Base-by-base conservation (phyloP, 2,888 invertebrate species). In the Mythimna pallens region DNA sequence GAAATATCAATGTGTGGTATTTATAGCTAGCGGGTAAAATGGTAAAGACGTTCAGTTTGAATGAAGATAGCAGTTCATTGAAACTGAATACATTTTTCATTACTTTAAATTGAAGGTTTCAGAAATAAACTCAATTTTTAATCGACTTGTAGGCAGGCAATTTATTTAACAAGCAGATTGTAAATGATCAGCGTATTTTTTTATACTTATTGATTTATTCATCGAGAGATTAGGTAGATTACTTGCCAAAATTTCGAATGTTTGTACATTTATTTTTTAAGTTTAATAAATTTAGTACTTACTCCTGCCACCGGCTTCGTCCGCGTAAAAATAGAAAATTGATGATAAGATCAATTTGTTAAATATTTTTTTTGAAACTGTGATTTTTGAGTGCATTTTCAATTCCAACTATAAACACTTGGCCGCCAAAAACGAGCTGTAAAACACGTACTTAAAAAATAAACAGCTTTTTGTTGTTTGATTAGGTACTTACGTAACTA, bases 1-100 rank as follows among this genome's bases (percentile, higher is more conserved):
- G 12, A 22, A 54, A 74, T 36, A 65, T 59, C 43, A 59, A 73
- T 43, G 50, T 30, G 50, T 8, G 10, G 20, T 50, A 63, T 73
- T 63, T 57, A 22, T 50, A 64, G 22, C 12, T 14, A 12, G 14
- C 12, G 34, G 20, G 50, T 20, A 17, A 47, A 47, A 47, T 47
- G 7, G 14, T 43, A 43, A 52, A 34, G 8, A 36, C 36, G n/a
- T n/a, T 34, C 30, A 30, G n/a, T n/a, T n/a, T n/a, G n/a, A n/a
- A n/a, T n/a, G n/a, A n/a, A n/a, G n/a, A n/a, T 30, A 3, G 43
- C 7, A 2, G n/a, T 61, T 76, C 12, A 43, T 52, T 25, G n/a
- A 9, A 20, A 52, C 54, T 25, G 0, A 59, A 66, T n/a, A 25
- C 7, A 6, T 52, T 58, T 57, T 75, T 76, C 40, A 57, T 30